These are phyloP conservation scores for Rhopalosiphum padi DNA, from an alignment of 1,140 invertebrate genomes.

Conservation along the genomic window DNA sequence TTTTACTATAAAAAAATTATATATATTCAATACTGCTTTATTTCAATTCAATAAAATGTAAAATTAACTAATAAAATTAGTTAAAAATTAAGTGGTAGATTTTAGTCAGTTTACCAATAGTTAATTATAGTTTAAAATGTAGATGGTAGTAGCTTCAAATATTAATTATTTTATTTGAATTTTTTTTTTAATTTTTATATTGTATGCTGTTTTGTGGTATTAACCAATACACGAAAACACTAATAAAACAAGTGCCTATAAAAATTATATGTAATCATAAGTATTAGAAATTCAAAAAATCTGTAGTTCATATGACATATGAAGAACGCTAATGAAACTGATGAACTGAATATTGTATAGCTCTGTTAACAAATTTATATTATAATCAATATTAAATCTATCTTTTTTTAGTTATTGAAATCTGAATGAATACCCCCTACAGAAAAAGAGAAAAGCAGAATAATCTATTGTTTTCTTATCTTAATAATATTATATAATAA, in stretches of 20 bases:
- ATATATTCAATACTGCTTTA: too few species aligned
- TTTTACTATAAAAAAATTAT: too few species aligned
- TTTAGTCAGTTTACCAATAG: too few species aligned
- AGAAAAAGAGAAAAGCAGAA: slow-evolving; percentile 23
- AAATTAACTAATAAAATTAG: too few species aligned
- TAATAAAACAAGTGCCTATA: neutral
- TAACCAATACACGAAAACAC: neutral
- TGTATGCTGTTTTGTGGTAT: neutral
- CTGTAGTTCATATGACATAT: too few species aligned
- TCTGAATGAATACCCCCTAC: neutral
- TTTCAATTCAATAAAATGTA: too few species aligned
- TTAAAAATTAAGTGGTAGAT: too few species aligned
- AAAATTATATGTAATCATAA: too few species aligned
- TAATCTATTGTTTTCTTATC: neutral
- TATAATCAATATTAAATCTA: neutral
- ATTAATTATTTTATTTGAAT: too few species aligned
- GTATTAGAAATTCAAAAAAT: too few species aligned
- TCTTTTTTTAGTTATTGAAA: neutral
- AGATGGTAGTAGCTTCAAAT: too few species aligned
- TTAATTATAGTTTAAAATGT: too few species aligned
- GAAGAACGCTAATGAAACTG: neutral
- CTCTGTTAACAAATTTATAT: neutral
- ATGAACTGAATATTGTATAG: neutral
- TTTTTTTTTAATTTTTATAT: neutral
- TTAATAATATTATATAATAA: neutral